Base-by-base conservation (phyloP, 2,888 invertebrate species). In the Habroteleia sp. region DNA sequence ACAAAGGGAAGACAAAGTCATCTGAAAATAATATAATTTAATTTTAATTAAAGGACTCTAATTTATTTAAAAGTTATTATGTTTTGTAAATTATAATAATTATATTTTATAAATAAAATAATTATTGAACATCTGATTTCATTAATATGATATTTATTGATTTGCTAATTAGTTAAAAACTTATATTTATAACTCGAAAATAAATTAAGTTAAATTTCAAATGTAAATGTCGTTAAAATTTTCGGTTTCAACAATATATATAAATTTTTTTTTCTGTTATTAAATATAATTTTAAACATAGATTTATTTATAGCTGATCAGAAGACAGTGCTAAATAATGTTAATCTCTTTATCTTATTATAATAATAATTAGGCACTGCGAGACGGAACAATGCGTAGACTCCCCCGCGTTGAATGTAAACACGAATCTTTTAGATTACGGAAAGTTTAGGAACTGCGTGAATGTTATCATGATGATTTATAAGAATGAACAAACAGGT, bases 1-100 rank as follows among this genome's bases (percentile, higher is more conserved):
- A 84, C 96, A 95, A 74, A 97, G 92, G 83, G 96, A 95, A 73
- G 95, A 93, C 79, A 97, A 90, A 50, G 94, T 93, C 82, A 94
- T 91, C 95, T 95, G 8, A 90, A 90, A 77, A 77, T 8, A 46
- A 54, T 7, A 13, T 3, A 3, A 25, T 1, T 44, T 35, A 35
- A 17, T 11, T 27, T 54, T 3, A 29, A 10, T 29, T 29, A 7
- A 20, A 3, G 5, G n/a, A n/a, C n/a, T n/a, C n/a, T n/a, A n/a
- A n/a, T n/a, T n/a, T n/a, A n/a, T n/a, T n/a, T n/a, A n/a, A n/a
- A n/a, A n/a, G n/a, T n/a, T n/a, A n/a, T n/a, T n/a, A n/a, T n/a
- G n/a, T n/a, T n/a, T n/a, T n/a, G n/a, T n/a, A n/a, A n/a, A n/a
- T n/a, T n/a, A n/a, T n/a, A n/a, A n/a, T n/a, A n/a, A n/a, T n/a